Evolutionary conservation across 1,140 invertebrate species (phyloP).

Genomic region (Papilio xuthus): DNA sequence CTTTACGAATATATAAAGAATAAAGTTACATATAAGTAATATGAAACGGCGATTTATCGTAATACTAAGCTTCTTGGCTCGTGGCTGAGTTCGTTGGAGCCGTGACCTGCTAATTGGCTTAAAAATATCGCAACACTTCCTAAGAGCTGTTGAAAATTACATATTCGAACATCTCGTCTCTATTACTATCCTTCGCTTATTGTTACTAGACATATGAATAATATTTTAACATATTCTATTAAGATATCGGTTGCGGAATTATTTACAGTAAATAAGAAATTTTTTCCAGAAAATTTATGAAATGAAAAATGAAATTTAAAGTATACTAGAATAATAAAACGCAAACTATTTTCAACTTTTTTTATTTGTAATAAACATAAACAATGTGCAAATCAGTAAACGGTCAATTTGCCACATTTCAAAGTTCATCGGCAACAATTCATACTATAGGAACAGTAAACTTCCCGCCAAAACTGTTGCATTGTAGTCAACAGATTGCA

Average conservation of each 20-base stretch:
- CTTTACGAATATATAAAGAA: conserved; percentile 1
- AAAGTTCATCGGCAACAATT: conserved; percentile 59
- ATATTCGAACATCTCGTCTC: not conserved
- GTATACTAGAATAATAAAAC: conserved; percentile 31
- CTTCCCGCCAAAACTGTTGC: conserved; percentile 54
- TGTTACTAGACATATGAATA: not conserved
- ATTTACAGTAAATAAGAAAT: not conserved
- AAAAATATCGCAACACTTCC: conserved; percentile 36
- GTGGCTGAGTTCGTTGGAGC: conserved; percentile 5
- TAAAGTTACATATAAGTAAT: conserved; percentile 18
- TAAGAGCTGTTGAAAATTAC: not conserved
- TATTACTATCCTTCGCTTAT: not conserved
- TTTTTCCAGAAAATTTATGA: no score
- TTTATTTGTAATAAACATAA: conserved; percentile 79
- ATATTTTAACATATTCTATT: not conserved
- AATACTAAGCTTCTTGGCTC: conserved; percentile 25
- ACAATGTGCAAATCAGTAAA: conserved; percentile 78
- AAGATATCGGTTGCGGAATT: not conserved
- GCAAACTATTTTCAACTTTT: conserved; percentile 58
- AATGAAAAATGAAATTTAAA: no score
- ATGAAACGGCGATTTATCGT: conserved; percentile 15
- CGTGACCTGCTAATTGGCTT: conserved; percentile 26
- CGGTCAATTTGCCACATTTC: conserved; percentile 70
- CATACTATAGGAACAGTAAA: conserved; percentile 57
- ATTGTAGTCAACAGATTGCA: conserved; percentile 21